Evolutionary conservation across 2,113 vertebrate genomes (phyloP).

Genomic region (Suncus etruscus): DNA sequence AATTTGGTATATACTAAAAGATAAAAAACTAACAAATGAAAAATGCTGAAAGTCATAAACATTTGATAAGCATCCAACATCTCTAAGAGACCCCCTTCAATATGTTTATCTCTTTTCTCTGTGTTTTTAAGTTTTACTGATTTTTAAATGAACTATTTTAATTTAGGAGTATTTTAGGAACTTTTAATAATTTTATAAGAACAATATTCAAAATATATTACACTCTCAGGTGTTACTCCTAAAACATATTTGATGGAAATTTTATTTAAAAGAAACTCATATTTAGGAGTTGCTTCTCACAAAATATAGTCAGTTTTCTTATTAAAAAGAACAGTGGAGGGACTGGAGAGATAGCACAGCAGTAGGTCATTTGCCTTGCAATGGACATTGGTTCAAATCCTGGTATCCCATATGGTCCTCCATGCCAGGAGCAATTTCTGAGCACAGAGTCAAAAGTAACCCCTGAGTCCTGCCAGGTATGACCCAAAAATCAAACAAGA

Average conservation of each 20-base stretch:
- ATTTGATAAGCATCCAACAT: constrained; percentile 15
- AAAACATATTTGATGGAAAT: constrained; percentile 2
- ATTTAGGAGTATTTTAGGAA: constrained; percentile 25
- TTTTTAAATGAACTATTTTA: background rate
- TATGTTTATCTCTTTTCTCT: too few relatives aligned
- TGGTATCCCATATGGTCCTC: too few relatives aligned
- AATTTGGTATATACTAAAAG: constrained; percentile 34
- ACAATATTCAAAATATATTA: background rate
- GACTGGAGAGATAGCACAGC: too few relatives aligned
- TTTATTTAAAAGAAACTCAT: background rate
- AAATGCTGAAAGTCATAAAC: background rate
- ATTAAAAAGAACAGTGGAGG: too few relatives aligned
- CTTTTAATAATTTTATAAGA: background rate
- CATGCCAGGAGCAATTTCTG: too few relatives aligned
- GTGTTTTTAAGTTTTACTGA: too few relatives aligned
- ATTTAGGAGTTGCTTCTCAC: background rate
- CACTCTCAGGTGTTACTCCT: background rate
- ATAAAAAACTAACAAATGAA: constrained; percentile 45
- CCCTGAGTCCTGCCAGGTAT: too few relatives aligned
- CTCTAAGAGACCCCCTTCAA: background rate
- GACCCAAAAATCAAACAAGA: too few relatives aligned
- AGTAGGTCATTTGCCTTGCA: too few relatives aligned
- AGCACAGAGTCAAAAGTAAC: too few relatives aligned
- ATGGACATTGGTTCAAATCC: too few relatives aligned
- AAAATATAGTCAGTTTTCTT: background rate